Conservation (phyloP, 1,140 invertebrate genomes). For the Hycleus phaleratus region DNA sequence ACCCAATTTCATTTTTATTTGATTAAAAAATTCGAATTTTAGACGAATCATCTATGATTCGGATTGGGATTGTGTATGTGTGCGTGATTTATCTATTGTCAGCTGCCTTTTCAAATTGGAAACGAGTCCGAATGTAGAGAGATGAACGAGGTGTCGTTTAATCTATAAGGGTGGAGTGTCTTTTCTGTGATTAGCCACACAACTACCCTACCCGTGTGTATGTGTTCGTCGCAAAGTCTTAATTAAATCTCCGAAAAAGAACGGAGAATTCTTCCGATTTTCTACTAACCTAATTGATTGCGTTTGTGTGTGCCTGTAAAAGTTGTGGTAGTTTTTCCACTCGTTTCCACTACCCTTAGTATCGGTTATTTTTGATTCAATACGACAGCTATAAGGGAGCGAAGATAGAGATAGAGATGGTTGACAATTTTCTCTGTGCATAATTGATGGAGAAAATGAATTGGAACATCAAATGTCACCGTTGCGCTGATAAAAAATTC, state of each 20-base stretch:
- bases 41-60: too few species aligned
- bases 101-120: too few species aligned
- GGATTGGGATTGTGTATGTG: too few species aligned
- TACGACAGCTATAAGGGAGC: slow-evolving; percentile 2
- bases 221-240: slow-evolving; percentile 8
- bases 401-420: too few species aligned
- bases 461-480: too few species aligned
- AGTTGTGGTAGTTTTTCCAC: neutral
- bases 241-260: slow-evolving; percentile 18
- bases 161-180: slow-evolving; percentile 11
- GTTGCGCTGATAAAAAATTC: too few species aligned
- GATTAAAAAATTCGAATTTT: too few species aligned
- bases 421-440: too few species aligned
- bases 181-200: slow-evolving; percentile 19
- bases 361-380: neutral
- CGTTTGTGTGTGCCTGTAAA: slow-evolving; percentile 3
- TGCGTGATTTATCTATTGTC: too few species aligned
- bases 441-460: too few species aligned
- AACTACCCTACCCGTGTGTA: neutral
- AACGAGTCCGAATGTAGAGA: neutral
- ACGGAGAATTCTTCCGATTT: slow-evolving; percentile 11
- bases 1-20: too few species aligned
- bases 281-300: slow-evolving; percentile 21
- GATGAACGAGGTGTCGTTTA: slow-evolving; percentile 16
- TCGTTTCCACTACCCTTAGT: too few species aligned